Evolutionary conservation across 1,140 invertebrate genomes (phyloP), one percentile per base, ranked within the genome.

Genomic region (Lordiphosa collinella): DNA sequence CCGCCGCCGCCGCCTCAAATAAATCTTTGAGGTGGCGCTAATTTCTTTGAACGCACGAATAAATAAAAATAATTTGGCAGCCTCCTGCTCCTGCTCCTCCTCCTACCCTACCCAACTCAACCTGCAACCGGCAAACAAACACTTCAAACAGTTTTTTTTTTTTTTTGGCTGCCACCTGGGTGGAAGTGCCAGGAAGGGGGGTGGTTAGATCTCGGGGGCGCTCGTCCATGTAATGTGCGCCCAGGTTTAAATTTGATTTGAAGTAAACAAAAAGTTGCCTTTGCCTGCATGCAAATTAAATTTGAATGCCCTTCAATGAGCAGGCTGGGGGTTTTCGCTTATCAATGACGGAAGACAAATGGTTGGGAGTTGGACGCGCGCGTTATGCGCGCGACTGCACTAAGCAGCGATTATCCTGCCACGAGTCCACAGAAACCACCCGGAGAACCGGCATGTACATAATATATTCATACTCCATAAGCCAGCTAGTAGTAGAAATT

Each of bases 101-200:
- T 25, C 3, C 4, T 4, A n/a, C n/a, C n/a, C n/a, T n/a, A n/a
- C n/a, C 12, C 13, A 10, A n/a, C 12, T 3, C 22, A 4, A 6
- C 13, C 11, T 13, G 32, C 10, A 3, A 16, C 12, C 13, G 1
- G 1, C 9, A 4, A n/a, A 6, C 34, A 29, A 53, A 56, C 47
- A 79, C 74, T 79, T 79, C 74, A 79, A 79, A 80, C 74, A 79
- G 75, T 74, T 79, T 67, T n/a, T n/a, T n/a, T n/a, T n/a, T n/a
- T n/a, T n/a, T n/a, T 68, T 35, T 7, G 14, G 32, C 13, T 52
- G 57, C 61, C 52, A 71, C 70, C 70, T 67, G 29, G 25, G 49
- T 18, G 18, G 18, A 18, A 34, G 34, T 25, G 18, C 25, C n/a
- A n/a, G 40, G 12, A 31, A 18, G 18, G 8, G n/a, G 10, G 8